These are phyloP conservation scores for Apantesis nais DNA, from an alignment of 2,888 invertebrate genomes.

Conservation along the genomic window DNA sequence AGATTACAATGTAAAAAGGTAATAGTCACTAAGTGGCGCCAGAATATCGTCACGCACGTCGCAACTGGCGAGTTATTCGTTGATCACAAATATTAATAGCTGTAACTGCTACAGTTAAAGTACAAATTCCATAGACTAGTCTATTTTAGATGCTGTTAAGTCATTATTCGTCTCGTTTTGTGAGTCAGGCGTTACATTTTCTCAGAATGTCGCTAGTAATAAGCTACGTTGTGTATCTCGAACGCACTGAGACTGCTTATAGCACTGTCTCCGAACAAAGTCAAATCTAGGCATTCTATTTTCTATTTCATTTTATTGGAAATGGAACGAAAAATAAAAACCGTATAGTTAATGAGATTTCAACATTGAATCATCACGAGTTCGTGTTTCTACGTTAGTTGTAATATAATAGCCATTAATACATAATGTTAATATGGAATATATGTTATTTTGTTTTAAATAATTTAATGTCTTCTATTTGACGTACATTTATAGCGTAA, in stretches of 20 bases:
- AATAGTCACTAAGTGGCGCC: constrained; percentile 17
- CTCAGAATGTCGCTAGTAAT: constrained; percentile 63
- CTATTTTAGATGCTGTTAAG: constrained; percentile 68
- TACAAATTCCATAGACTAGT: constrained; percentile 61
- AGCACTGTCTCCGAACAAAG: constrained; percentile 45
- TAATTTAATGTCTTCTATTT: neutral
- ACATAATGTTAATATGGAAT: too few relatives aligned
- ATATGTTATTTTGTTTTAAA: too few relatives aligned
- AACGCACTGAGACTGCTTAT: constrained; percentile 50
- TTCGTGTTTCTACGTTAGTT: too few relatives aligned
- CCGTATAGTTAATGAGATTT: neutral
- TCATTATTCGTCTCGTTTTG: constrained; percentile 64
- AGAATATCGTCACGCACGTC: constrained; percentile 37
- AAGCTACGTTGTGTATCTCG: constrained; percentile 52
- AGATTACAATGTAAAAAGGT: constrained; percentile 10
- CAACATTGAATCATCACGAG: neutral
- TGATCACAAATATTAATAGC: constrained; percentile 37
- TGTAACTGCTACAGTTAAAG: constrained; percentile 45
- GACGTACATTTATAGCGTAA: neutral
- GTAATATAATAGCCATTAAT: too few relatives aligned
- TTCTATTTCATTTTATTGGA: constrained; percentile 16
- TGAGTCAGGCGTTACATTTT: constrained; percentile 68
- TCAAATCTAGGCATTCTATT: constrained; percentile 13
- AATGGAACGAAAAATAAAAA: constrained; percentile 5
- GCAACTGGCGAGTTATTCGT: constrained; percentile 35